Evolutionary conservation across 1,140 invertebrate genomes (phyloP), one percentile per base, ranked within the genome.

Genomic region (Carposina sasakii): DNA sequence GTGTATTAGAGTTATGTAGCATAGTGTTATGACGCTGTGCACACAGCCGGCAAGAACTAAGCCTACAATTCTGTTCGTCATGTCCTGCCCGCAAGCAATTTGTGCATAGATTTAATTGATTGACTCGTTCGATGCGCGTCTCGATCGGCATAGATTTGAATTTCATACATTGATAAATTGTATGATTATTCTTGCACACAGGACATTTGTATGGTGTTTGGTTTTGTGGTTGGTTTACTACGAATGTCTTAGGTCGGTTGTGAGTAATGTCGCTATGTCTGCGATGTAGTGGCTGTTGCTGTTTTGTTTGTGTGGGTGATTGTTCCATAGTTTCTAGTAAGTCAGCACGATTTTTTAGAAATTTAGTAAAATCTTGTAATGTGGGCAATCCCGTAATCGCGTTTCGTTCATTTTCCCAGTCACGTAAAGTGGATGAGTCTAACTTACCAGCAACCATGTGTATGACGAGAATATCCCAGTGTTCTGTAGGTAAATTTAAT

Each of bases 211-310:
- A 26, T 28, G 15, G 22, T 40, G 17, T 10, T 40, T 21, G 21
- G 10, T 10, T n/a, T 4, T 37, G 8, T 5, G 19, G 2, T 8
- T 37, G 15, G n/a, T 20, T 37, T 6, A 19, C 13, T 3, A 37
- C 17, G 19, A 47, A 47, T 47, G 45, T 26, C 17, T 37, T 37
- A 9, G 45, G 45, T 13, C 45, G 45, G n/a, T 16, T 28, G 23
- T 47, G 45, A 17, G 45, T 47, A 17, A 26, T 39, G 13, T 47
- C 45, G 24, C 33, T 37, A 15, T 47, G 45, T 47, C 34, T 47
- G 21, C 45, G 45, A 17, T 21, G 19, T 16, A 17, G 22, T n/a
- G n/a, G n/a, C n/a, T n/a, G n/a, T n/a, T n/a, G n/a, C n/a, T n/a
- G n/a, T n/a, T n/a, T n/a, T 19, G 15, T 33, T 10, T 10, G 4